These are phyloP conservation scores for Somateria mollissima DNA, from an alignment of 2,797 vertebrate genomes.

Conservation along the genomic window DNA sequence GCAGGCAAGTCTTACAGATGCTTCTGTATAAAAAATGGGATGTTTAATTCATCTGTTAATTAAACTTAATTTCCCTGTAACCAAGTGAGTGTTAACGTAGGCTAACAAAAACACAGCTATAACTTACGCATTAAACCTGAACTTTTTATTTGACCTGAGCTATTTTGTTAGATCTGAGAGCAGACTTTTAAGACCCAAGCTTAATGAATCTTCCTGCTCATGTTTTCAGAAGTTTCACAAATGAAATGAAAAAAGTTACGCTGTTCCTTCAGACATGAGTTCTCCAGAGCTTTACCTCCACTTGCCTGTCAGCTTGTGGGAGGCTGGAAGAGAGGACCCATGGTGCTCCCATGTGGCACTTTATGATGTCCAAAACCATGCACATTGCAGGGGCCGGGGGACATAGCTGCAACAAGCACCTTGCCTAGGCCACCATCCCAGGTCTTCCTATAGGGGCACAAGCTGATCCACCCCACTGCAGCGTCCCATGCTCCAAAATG, in stretches of 20 bases:
- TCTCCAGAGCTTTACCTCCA: background rate
- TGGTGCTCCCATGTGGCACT: background rate
- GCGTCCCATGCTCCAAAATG: background rate
- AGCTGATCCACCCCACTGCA: background rate
- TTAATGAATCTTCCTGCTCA: background rate
- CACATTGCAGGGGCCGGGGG: fast-evolving
- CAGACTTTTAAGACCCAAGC: background rate
- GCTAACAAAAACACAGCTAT: background rate
- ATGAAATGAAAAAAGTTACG: background rate
- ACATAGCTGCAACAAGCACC: background rate
- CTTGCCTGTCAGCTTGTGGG: background rate
- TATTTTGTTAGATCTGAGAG: background rate
- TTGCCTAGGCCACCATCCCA: background rate
- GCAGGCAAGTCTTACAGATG: slow-evolving; percentile 15
- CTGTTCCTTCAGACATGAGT: background rate
- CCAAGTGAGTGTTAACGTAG: background rate
- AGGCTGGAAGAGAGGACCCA: background rate
- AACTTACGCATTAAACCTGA: background rate
- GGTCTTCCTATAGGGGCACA: background rate
- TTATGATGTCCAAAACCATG: background rate
- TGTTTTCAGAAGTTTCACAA: slow-evolving; percentile 1
- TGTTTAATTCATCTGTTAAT: background rate
- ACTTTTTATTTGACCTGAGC: background rate
- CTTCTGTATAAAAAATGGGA: background rate
- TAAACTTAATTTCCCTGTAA: background rate